Percentiles rank a stretch among this genome's conserved stretches.
These are phyloP conservation scores for Apeltes quadracus DNA, from an alignment of 2,113 vertebrate genomes.

Conservation along the genomic window DNA sequence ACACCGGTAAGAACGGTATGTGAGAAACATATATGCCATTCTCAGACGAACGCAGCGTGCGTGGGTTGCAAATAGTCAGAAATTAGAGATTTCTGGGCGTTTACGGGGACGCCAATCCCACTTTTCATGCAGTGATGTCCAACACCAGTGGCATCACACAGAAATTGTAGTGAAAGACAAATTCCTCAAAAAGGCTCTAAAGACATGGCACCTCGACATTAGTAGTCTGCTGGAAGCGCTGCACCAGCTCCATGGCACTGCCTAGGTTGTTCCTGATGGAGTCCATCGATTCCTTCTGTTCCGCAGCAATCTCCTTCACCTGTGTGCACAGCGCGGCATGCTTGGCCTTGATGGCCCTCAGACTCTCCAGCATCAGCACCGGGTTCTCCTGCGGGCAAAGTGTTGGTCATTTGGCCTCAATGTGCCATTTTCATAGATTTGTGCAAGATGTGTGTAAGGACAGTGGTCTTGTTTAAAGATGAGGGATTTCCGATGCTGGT, in stretches of 20 bases:
- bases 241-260: constrained; percentile 75
- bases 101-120: too few species aligned
- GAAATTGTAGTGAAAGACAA: too few species aligned
- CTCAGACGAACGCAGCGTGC: too few species aligned
- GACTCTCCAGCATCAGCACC: constrained; percentile 83
- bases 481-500: too few species aligned
- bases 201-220: constrained; percentile 80
- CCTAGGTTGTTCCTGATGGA: constrained; percentile 79
- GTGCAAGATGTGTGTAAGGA: too few species aligned
- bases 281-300: constrained; percentile 84
- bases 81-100: too few species aligned
- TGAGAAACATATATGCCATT: too few species aligned
- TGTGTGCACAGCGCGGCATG: constrained; percentile 81
- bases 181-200: neutral
- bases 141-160: too few species aligned
- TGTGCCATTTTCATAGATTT: neutral
- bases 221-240: constrained; percentile 77
- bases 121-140: too few species aligned
- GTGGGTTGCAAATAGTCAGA: too few species aligned
- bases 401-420: neutral
- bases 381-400: constrained; percentile 83
- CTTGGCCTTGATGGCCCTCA: constrained; percentile 83
- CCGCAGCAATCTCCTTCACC: constrained; percentile 77
- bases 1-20: too few species aligned
- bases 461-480: too few species aligned